These are phyloP conservation scores for Megathymus violae DNA, from an alignment of 1,140 invertebrate genomes.

Conservation along the genomic window DNA sequence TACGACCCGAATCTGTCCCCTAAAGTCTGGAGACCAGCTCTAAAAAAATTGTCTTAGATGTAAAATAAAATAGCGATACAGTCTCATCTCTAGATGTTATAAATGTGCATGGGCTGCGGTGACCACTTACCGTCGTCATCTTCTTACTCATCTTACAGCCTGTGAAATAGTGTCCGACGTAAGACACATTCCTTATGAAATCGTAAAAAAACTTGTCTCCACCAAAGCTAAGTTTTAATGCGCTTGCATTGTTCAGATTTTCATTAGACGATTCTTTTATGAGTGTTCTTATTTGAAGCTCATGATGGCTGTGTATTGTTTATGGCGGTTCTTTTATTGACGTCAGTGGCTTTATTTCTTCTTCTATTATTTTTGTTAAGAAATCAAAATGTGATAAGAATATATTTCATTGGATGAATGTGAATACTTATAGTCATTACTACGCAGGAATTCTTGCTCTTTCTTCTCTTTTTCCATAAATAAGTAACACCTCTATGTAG, in stretches of 20 bases:
- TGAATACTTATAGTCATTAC: background rate
- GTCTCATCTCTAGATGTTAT: no score
- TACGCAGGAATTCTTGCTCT: no score
- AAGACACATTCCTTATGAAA: constrained; percentile 58
- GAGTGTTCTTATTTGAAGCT: constrained; percentile 30
- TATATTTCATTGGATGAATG: background rate
- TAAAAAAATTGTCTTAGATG: no score
- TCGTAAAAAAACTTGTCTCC: constrained; percentile 79
- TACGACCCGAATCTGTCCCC: no score
- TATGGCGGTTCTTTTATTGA: constrained; percentile 21
- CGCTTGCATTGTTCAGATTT: constrained; percentile 68
- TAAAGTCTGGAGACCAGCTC: no score
- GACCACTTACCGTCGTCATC: no score
- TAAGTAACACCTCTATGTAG: no score
- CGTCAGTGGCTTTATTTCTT: constrained; percentile 2
- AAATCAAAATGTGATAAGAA: constrained; percentile 5
- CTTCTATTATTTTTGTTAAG: background rate
- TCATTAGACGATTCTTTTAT: constrained; percentile 47
- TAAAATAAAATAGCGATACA: no score
- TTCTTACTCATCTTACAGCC: no score
- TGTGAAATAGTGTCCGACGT: constrained; percentile 30
- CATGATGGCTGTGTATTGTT: constrained; percentile 29
- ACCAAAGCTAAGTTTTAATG: constrained; percentile 64
- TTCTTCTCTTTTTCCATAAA: no score
- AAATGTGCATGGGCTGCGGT: no score